Evolutionary conservation across 2,797 vertebrate genomes (phyloP).

Genomic region (Pachyuromys duprasi): DNA sequence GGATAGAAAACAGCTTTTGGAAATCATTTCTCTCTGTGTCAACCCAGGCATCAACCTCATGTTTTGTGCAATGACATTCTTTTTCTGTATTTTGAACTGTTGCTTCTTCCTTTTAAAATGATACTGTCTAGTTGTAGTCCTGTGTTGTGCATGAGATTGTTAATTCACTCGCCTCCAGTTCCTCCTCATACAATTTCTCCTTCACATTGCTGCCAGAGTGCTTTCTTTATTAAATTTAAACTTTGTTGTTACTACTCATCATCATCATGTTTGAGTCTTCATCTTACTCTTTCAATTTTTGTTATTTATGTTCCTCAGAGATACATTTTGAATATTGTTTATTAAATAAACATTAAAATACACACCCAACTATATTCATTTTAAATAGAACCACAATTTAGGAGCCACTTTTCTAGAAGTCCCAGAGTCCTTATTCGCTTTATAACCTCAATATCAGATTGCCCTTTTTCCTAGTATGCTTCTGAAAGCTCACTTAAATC

Average conservation of each 20-base stretch:
- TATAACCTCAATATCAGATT: neutral
- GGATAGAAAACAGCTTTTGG: neutral
- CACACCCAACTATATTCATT: slow-evolving; percentile 11
- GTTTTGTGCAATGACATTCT: neutral
- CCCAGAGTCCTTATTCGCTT: neutral
- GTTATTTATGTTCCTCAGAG: neutral
- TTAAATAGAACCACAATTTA: slow-evolving; percentile 25
- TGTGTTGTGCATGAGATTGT: neutral
- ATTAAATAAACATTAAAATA: slow-evolving; percentile 30
- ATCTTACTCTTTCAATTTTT: slow-evolving; percentile 14
- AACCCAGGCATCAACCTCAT: neutral
- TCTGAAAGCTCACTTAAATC: slow-evolving; percentile 20
- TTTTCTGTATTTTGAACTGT: neutral
- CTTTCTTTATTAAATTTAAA: neutral
- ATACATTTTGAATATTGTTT: slow-evolving; percentile 25
- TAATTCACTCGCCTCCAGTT: neutral
- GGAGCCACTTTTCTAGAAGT: slow-evolving; percentile 17
- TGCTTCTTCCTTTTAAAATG: no score
- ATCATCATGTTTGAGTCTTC: neutral
- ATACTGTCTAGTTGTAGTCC: neutral
- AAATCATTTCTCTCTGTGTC: neutral
- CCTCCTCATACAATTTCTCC: neutral
- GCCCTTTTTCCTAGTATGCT: neutral
- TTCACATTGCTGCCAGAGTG: neutral
- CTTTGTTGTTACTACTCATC: neutral